Evolutionary conservation across 2,797 vertebrate species (phyloP).

Genomic region (Amblyraja radiata): DNA sequence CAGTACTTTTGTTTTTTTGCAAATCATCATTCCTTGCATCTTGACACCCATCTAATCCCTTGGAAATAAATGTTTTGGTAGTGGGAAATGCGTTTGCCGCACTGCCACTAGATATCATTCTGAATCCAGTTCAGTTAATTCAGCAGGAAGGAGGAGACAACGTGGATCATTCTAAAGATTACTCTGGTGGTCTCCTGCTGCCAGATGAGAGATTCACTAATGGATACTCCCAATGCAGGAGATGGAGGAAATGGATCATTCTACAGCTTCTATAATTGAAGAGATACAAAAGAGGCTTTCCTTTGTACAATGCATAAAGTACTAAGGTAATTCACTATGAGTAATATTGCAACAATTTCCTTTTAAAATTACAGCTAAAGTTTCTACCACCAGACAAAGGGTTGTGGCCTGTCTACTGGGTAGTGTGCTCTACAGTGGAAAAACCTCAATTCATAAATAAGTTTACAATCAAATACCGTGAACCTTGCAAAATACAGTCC

Average conservation of each 20-base stretch:
- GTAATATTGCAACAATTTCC: background rate
- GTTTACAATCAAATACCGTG: constrained; percentile 10
- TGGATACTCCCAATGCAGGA: background rate
- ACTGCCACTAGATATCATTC: background rate
- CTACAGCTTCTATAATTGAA: background rate
- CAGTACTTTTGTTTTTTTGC: too few relatives aligned
- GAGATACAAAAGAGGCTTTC: background rate
- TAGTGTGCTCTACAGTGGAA: background rate
- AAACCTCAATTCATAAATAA: constrained; percentile 24
- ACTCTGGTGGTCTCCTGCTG: background rate
- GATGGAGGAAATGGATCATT: background rate
- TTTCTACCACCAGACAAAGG: background rate
- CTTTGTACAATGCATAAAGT: background rate
- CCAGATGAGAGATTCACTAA: background rate
- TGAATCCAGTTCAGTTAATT: background rate
- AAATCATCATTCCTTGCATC: too few relatives aligned
- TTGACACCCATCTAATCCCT: background rate
- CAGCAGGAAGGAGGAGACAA: background rate
- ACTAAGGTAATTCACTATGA: background rate
- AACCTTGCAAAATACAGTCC: constrained; percentile 18
- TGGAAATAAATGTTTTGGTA: background rate
- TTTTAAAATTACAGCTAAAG: constrained; percentile 24
- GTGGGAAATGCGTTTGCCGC: background rate
- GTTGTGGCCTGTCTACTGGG: background rate
- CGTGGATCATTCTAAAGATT: background rate